Evolutionary conservation across 2,888 invertebrate genomes (phyloP).

Genomic region (Drosophila bunnanda): DNA sequence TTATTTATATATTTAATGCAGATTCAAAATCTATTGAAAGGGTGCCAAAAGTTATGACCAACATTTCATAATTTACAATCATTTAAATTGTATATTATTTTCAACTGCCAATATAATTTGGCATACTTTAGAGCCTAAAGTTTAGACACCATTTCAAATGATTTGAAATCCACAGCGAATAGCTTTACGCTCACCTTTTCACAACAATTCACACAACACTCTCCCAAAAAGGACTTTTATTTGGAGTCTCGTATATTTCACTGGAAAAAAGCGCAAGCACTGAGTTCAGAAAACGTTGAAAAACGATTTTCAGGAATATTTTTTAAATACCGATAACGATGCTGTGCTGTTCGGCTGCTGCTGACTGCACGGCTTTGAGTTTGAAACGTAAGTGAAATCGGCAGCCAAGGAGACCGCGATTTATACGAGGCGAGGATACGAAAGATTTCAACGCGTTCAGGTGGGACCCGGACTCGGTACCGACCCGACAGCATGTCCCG

Average conservation of each 20-base stretch:
- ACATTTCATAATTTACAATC: not conserved
- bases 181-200: constrained; percentile 19
- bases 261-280: constrained; percentile 50
- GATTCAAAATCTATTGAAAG: not conserved
- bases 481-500: constrained; percentile 30
- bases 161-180: not conserved
- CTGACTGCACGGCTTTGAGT: constrained; percentile 77
- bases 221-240: not conserved
- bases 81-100: not conserved
- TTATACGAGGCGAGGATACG: constrained; percentile 80
- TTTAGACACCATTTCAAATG: not conserved
- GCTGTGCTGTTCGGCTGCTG: constrained; percentile 53
- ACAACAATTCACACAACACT: constrained; percentile 20
- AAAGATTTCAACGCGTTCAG: constrained; percentile 73
- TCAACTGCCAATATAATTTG: too few relatives aligned
- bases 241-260: constrained; percentile 6
- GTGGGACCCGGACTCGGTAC: constrained; percentile 16
- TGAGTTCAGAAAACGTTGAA: constrained; percentile 25
- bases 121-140: too few relatives aligned
- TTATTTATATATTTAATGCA: not conserved
- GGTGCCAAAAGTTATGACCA: not conserved
- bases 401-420: constrained; percentile 73
- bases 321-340: constrained; percentile 58
- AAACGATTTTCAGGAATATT: constrained; percentile 28
- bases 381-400: constrained; percentile 82